Conservation (phyloP, 2,113 vertebrate species). For the Podarcis cretensis region DNA sequence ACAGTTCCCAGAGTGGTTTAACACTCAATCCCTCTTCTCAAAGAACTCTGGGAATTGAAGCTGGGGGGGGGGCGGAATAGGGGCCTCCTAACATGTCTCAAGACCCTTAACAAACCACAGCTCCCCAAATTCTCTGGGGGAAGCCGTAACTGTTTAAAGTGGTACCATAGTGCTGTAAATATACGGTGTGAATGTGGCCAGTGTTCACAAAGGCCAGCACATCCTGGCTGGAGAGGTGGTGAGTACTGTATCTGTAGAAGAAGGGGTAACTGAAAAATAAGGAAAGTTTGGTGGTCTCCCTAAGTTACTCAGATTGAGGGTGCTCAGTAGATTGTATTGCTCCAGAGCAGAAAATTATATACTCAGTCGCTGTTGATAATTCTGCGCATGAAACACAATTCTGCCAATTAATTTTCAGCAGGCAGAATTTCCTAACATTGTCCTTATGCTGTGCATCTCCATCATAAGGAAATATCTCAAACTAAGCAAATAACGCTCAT, state of each 20-base stretch:
- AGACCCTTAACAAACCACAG: too few species aligned
- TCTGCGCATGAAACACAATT: background rate
- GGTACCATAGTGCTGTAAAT: too few species aligned
- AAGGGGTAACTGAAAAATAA: background rate
- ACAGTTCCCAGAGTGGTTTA: too few species aligned
- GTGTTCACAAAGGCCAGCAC: background rate
- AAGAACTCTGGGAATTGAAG: too few species aligned
- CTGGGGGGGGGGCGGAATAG: too few species aligned
- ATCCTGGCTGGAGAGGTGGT: background rate
- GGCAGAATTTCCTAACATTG: background rate
- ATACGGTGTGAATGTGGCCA: too few species aligned
- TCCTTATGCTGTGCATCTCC: background rate
- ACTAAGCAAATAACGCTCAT: conserved; percentile 11
- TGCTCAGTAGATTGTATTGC: background rate
- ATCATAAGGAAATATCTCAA: background rate
- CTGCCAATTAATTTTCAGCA: background rate
- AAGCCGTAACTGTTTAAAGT: too few species aligned
- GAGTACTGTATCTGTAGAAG: background rate
- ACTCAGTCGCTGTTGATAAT: background rate
- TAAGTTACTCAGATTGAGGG: background rate
- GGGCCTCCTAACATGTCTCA: too few species aligned
- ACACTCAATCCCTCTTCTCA: too few species aligned
- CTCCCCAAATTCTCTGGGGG: too few species aligned
- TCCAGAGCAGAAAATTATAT: background rate
- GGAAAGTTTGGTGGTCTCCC: background rate